Conservation (phyloP, 2,113 vertebrate genomes). For the Neogobius melanostomus region DNA sequence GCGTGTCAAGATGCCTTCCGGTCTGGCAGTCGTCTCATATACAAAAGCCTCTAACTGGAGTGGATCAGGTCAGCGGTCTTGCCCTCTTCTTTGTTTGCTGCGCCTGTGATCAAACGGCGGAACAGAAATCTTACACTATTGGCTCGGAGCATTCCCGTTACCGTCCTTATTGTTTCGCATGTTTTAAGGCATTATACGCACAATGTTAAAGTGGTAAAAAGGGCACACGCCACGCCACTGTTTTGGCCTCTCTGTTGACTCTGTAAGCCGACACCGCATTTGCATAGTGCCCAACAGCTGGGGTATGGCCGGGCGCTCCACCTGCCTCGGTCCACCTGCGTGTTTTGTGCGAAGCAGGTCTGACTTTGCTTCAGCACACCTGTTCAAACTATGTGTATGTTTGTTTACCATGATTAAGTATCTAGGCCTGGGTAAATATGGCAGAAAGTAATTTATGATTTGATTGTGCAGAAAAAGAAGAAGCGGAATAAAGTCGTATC, state of each 20-base stretch:
- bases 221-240: conserved; percentile 25
- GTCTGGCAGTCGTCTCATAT: background rate
- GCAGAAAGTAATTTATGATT: conserved; percentile 28
- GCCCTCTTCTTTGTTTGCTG: conserved; percentile 8
- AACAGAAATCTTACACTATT: conserved; percentile 3
- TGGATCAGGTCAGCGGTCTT: conserved; percentile 38
- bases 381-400: conserved; percentile 56
- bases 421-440: conserved; percentile 37
- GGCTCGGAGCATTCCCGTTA: conserved; percentile 8
- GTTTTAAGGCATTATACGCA: conserved; percentile 15
- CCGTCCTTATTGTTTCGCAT: conserved; percentile 7
- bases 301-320: conserved; percentile 63
- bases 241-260: conserved; percentile 67
- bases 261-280: conserved; percentile 71
- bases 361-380: conserved; percentile 52
- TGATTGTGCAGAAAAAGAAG: background rate
- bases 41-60: conserved; percentile 22
- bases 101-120: background rate
- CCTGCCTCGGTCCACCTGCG: conserved; percentile 60
- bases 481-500: too few species aligned
- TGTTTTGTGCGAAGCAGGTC: conserved; percentile 6
- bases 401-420: conserved; percentile 32
- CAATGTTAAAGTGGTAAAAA: conserved; percentile 18
- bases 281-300: conserved; percentile 73
- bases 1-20: background rate